Evolutionary conservation across 2,113 vertebrate species (phyloP).

Genomic region (Macquaria ambigua): DNA sequence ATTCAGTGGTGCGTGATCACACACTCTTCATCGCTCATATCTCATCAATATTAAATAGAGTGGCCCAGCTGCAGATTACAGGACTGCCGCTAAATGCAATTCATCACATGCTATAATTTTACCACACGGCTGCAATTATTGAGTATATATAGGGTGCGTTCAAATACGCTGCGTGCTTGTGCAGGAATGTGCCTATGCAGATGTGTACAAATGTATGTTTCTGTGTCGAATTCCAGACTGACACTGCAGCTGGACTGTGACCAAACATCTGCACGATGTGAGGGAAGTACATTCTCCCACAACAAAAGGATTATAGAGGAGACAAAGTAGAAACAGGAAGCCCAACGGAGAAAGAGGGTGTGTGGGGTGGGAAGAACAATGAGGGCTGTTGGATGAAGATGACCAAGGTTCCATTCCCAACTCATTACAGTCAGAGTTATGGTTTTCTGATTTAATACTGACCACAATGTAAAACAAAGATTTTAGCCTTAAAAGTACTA

Average conservation of each 20-base stretch:
- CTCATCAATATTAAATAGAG: slow-evolving; percentile 25
- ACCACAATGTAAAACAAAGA: not conserved
- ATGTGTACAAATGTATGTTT: slow-evolving; percentile 6
- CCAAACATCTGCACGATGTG: not conserved
- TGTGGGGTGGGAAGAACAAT: not conserved
- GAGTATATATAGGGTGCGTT: not conserved
- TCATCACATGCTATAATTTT: slow-evolving; percentile 24
- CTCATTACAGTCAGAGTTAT: no score
- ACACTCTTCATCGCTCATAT: slow-evolving; percentile 18
- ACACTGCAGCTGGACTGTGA: not conserved
- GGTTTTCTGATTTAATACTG: not conserved
- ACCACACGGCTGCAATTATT: slow-evolving; percentile 14
- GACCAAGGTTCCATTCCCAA: not conserved
- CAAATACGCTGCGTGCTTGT: not conserved
- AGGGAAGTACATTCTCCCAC: not conserved
- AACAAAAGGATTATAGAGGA: slow-evolving; percentile 14
- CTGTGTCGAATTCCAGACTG: not conserved
- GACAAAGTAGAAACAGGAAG: not conserved
- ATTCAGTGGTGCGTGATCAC: slow-evolving; percentile 44
- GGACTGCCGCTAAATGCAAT: slow-evolving; percentile 21
- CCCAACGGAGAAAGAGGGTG: not conserved
- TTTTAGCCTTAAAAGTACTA: not conserved
- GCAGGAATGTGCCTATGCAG: not conserved
- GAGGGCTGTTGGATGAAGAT: not conserved
- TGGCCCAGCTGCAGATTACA: slow-evolving; percentile 33